Evolutionary conservation across 37 sponge, comb jelly and placozoan species (phyloP).

Genomic region (Geodia barretti): DNA sequence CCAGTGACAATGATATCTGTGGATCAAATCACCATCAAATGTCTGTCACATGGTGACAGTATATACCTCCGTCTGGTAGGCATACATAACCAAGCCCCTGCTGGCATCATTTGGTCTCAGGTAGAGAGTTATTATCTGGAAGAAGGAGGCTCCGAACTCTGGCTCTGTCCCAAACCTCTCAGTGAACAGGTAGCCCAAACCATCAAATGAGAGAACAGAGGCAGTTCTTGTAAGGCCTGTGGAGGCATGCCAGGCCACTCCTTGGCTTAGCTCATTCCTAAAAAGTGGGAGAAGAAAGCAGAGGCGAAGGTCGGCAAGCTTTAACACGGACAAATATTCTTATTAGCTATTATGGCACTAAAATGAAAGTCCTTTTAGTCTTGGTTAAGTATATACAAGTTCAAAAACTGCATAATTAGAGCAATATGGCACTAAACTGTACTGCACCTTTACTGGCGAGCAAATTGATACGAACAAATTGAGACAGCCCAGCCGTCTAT

Average conservation of each 20-base stretch:
- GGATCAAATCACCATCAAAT: not conserved
- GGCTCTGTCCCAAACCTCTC: not conserved
- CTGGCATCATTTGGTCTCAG: conserved; percentile 3
- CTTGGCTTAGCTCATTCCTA: conserved; percentile 11
- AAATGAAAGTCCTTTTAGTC: too few species aligned
- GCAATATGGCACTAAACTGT: too few species aligned
- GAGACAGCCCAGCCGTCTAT: too few species aligned
- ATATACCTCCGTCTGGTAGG: conserved; percentile 20
- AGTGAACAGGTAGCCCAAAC: conserved; percentile 35
- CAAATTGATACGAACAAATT: too few species aligned
- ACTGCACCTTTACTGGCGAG: too few species aligned
- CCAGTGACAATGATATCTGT: conserved; percentile 20
- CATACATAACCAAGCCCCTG: conserved; percentile 39
- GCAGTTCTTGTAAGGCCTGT: not conserved
- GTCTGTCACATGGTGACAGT: not conserved
- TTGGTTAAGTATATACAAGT: too few species aligned
- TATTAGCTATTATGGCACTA: too few species aligned
- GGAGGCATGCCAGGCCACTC: not conserved
- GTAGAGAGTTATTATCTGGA: conserved; percentile 7
- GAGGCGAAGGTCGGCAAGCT: too few species aligned
- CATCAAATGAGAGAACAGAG: conserved; percentile 41
- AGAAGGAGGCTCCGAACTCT: not conserved
- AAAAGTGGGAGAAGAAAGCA: too few species aligned
- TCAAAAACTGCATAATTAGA: too few species aligned
- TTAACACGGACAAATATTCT: too few species aligned